Evolutionary conservation across 2,888 invertebrate genomes (phyloP).

Genomic region (Pteria penguin): DNA sequence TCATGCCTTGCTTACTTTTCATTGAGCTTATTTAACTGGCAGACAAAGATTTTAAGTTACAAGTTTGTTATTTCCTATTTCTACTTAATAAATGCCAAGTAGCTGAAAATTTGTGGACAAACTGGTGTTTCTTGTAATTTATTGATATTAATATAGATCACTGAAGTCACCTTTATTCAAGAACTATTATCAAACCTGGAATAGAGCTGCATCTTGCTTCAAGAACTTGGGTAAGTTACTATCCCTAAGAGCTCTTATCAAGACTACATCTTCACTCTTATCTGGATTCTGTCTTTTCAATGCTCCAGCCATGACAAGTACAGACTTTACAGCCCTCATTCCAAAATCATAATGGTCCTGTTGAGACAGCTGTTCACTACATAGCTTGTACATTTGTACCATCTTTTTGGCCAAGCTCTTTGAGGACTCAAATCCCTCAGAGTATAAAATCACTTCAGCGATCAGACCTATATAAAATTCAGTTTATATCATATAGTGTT

Average conservation of each 20-base stretch:
- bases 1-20: not conserved
- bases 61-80: no score
- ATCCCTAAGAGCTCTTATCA: conserved; percentile 92
- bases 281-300: conserved; percentile 92
- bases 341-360: conserved; percentile 94
- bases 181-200: no score
- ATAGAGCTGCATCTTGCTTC: conserved; percentile 90
- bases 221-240: conserved; percentile 95
- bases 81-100: no score
- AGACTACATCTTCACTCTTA: conserved; percentile 87
- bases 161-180: no score
- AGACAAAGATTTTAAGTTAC: no score
- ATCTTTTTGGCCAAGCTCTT: conserved; percentile 93
- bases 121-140: no score
- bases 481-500: no score
- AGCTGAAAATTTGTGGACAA: no score
- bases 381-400: conserved; percentile 95
- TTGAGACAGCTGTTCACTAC: conserved; percentile 93
- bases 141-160: no score
- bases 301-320: conserved; percentile 94
- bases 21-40: no score
- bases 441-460: conserved; percentile 95
- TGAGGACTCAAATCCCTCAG: conserved; percentile 94
- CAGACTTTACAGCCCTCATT: conserved; percentile 85
- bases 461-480: conserved; percentile 83